Base-by-base conservation (phyloP, 2,113 vertebrate species). In the Gallinago media region DNA sequence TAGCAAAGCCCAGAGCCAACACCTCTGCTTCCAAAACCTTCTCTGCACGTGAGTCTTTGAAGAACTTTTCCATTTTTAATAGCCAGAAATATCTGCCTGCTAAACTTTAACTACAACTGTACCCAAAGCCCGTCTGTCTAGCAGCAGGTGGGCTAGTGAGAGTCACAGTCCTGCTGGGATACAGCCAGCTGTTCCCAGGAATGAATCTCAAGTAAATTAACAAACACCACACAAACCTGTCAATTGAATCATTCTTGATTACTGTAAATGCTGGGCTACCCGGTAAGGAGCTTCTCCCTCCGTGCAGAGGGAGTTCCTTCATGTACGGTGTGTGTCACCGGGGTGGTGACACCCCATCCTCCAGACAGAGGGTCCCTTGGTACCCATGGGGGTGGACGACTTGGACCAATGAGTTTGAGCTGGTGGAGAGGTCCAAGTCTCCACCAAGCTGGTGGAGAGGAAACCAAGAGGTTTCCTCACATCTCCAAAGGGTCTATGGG, bases 211-310 rank as follows among this genome's bases (percentile, higher is more conserved):
- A 97, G 97, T 96, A 97, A 98, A 98, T 98, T 97, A 98, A 96
- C 97, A 98, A 98, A 98, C 98, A 98, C 95, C 96, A 96, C 96
- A 96, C 97, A 97, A 92, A 98, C 97, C 98, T 98, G 98, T 98
- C 97, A 97, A 83, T 95, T 93, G 97, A 97, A 97, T 97, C 93
- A 88, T 96, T 96, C 96, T 77, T 92, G 95, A 97, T 95, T 96
- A 96, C 97, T 97, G 92, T 96, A 96, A 98, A 97, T 72, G 97
- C 42, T 11, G 58, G 94, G 86, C 49, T 56, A 72, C 88, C 93
- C 80, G 3, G 89, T 92, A 26, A 36, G 95, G 94, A 90, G 89
- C 42, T 79, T 65, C 62, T 88, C 70, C n/a, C 88, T 63, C 36
- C 0, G 2, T 72, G 86, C 50, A 66, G 67, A 76, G 68, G 34